Evolutionary conservation across 2,797 vertebrate genomes (phyloP).

Genomic region (Rhinoraja longicauda): DNA sequence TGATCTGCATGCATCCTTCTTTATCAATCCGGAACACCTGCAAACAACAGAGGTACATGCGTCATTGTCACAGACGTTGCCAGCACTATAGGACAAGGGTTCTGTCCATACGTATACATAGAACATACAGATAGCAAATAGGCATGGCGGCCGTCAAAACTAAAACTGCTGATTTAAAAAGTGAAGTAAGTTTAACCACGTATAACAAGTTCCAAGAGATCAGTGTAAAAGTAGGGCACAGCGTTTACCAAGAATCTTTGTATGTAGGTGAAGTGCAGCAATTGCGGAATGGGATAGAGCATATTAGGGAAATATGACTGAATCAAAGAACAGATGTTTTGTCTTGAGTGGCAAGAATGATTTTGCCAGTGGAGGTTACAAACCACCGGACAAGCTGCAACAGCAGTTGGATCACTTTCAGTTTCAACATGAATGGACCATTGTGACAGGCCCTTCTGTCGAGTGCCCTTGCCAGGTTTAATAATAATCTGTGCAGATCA

Average conservation of each 20-base stretch:
- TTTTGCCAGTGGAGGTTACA: not conserved
- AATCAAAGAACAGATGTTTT: too few species aligned
- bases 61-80: too few species aligned
- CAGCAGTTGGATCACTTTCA: not conserved
- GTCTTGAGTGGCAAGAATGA: not conserved
- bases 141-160: not conserved
- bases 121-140: not conserved
- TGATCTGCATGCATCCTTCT: slow-evolving; percentile 68
- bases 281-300: not conserved
- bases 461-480: too few species aligned
- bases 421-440: not conserved
- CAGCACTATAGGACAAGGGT: too few species aligned
- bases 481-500: too few species aligned
- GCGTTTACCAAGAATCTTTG: not conserved
- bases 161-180: not conserved
- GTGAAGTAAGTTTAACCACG: not conserved
- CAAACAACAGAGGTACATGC: not conserved
- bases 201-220: not conserved
- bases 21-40: slow-evolving; percentile 72
- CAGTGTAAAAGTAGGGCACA: not conserved
- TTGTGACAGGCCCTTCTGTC: not conserved
- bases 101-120: not conserved
- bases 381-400: not conserved
- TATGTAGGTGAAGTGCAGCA: not conserved
- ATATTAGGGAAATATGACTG: too few species aligned